These are phyloP conservation scores for Cabera pusaria DNA, from an alignment of 2,888 invertebrate genomes.

Conservation along the genomic window DNA sequence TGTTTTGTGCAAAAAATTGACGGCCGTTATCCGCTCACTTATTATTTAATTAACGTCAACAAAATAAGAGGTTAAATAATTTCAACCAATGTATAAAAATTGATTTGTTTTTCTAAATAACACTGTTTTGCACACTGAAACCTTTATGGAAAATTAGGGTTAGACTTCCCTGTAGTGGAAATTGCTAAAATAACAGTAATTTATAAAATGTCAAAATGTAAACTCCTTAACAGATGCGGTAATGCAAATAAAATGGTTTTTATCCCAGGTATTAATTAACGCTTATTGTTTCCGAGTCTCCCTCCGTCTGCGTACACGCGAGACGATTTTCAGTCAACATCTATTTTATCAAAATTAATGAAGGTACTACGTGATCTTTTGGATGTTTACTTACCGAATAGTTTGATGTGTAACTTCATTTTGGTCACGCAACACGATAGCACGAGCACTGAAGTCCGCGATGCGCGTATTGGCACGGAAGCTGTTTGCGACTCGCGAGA, in stretches of 20 bases:
- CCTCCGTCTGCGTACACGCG: constrained; percentile 1
- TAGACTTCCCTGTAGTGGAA: too few relatives aligned
- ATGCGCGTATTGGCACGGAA: constrained; percentile 40
- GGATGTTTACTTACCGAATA: constrained; percentile 62
- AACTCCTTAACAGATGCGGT: constrained; percentile 4
- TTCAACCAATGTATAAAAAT: too few relatives aligned
- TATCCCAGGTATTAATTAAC: constrained; percentile 24
- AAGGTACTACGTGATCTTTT: neutral
- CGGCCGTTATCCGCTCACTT: constrained; percentile 14
- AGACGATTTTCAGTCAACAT: neutral
- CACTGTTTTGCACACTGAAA: too few relatives aligned
- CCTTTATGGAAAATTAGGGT: too few relatives aligned
- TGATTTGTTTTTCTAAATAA: too few relatives aligned
- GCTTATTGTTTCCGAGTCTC: constrained; percentile 25
- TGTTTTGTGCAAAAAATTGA: constrained; percentile 5
- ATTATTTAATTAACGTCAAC: constrained; percentile 9
- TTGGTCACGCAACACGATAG: constrained; percentile 46
- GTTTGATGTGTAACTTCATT: constrained; percentile 69
- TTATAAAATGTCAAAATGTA: neutral
- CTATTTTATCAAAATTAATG: neutral
- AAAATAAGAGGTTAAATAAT: constrained; percentile 6
- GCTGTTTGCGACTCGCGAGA: constrained; percentile 33
- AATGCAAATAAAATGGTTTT: constrained; percentile 20
- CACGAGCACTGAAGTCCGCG: constrained; percentile 47
- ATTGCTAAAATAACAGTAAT: too few relatives aligned